Conservation (phyloP, 2,797 vertebrate species). For the Pantherophis vulpinus region DNA sequence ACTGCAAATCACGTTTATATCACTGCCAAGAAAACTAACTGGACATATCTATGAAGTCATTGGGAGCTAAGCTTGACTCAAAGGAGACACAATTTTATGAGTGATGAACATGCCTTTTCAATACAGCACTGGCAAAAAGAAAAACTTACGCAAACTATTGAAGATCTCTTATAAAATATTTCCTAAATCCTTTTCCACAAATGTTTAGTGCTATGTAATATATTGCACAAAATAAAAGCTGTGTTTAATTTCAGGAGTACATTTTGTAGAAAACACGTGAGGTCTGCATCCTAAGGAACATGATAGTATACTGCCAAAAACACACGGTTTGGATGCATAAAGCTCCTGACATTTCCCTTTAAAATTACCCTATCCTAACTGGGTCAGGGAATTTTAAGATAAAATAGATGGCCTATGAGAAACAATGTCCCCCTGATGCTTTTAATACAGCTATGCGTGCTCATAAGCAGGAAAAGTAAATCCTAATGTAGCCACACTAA, state of each 20-base stretch:
- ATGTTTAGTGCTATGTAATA: background rate
- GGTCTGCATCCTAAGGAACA: background rate
- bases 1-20: background rate
- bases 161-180: background rate
- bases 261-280: background rate
- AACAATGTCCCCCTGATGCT: background rate
- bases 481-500: background rate
- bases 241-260: background rate
- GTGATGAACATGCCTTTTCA: background rate
- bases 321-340: background rate
- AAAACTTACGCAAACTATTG: background rate
- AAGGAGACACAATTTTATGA: background rate
- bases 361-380: background rate
- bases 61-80: background rate
- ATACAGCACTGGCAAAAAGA: background rate
- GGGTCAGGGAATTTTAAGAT: background rate
- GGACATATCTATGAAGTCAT: background rate
- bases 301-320: background rate
- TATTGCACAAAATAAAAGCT: background rate
- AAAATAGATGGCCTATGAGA: background rate
- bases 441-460: background rate
- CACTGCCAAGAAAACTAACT: background rate
- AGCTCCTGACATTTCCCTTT: background rate
- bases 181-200: background rate
- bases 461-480: background rate